phyloP scores from a whole-genome alignment of 1,140 invertebrate genomes.

The Heliconius melpomene region DNA sequence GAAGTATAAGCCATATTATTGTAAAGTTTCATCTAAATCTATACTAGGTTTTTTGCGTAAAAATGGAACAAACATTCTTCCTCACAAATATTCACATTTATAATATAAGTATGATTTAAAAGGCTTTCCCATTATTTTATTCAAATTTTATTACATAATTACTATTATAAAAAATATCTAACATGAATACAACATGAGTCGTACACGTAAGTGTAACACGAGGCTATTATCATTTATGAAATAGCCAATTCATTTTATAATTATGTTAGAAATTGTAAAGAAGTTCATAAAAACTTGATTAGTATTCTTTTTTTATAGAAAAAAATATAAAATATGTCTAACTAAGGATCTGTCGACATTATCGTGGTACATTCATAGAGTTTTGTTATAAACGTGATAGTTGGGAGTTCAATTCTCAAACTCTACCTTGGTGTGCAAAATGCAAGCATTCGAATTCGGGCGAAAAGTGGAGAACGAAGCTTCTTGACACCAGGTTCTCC shows the following conservation, averaged over 20 bases:
- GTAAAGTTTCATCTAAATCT: no score
- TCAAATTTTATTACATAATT: neutral
- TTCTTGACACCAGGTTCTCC: no score
- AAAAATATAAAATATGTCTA: no score
- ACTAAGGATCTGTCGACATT: no score
- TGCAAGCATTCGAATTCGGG: no score
- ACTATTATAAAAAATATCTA: neutral
- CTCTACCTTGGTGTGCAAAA: neutral
- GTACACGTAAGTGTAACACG: conserved; percentile 20
- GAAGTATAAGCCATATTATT: no score
- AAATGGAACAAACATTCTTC: no score
- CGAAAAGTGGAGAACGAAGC: no score
- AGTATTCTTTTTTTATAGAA: no score
- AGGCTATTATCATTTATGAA: neutral
- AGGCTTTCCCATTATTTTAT: neutral
- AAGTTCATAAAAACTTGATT: neutral
- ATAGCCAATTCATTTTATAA: neutral
- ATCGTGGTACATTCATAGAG: no score
- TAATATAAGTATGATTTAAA: neutral
- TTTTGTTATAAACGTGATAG: neutral
- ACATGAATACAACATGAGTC: neutral
- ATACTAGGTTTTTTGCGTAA: no score
- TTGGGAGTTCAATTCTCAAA: neutral
- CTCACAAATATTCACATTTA: neutral
- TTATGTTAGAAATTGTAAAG: neutral